Evolutionary conservation across 2,797 vertebrate species (phyloP).

Genomic region (Borostomias antarcticus): DNA sequence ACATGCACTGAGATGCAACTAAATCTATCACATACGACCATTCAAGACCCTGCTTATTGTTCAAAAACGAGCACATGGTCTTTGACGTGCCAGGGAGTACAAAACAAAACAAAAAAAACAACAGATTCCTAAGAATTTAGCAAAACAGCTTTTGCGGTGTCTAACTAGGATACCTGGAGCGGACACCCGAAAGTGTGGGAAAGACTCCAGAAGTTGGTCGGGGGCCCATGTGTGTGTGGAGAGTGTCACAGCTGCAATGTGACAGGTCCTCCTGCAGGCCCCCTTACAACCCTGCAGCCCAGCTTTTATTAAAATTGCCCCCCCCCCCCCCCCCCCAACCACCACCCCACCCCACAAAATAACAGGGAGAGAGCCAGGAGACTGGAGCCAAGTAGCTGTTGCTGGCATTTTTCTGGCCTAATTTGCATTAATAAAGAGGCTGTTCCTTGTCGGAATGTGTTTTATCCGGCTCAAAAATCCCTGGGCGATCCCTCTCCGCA

Average conservation of each 20-base stretch:
- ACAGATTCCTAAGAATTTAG: background rate
- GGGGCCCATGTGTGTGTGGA: conserved; percentile 54
- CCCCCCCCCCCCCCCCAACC: conserved; percentile 39
- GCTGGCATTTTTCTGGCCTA: conserved; percentile 89
- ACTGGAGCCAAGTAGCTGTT: conserved; percentile 85
- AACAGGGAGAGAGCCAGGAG: conserved; percentile 82
- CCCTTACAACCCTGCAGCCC: conserved; percentile 58
- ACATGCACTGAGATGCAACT: background rate
- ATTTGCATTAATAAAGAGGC: conserved; percentile 99
- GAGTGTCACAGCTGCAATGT: conserved; percentile 66
- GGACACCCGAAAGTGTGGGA: conserved; percentile 43
- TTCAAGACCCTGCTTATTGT: no score
- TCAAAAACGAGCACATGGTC: no score
- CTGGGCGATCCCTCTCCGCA: conserved; percentile 91
- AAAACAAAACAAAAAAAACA: no score
- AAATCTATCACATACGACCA: conserved; percentile 9
- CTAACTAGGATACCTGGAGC: conserved; percentile 12
- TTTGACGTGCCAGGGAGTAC: no score
- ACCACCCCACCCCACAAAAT: conserved; percentile 69
- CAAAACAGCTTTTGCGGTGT: background rate
- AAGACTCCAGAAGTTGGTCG: conserved; percentile 53
- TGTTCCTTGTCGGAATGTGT: conserved; percentile 99
- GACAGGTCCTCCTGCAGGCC: conserved; percentile 73
- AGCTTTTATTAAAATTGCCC: conserved; percentile 85
- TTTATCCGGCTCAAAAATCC: conserved; percentile 98